Evolutionary conservation across 2,888 invertebrate species (phyloP).

Genomic region (Helleia helle): DNA sequence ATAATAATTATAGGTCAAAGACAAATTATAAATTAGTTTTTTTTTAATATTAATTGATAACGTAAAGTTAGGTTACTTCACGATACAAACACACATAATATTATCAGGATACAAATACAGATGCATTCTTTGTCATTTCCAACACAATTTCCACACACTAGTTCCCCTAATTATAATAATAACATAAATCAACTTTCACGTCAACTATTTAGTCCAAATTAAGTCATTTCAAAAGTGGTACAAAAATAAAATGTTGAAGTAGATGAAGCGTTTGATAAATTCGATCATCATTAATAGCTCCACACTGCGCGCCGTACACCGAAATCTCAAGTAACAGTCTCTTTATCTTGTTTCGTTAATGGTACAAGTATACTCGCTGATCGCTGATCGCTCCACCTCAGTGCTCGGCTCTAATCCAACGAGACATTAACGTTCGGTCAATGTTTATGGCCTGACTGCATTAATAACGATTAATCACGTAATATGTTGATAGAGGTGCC

Average conservation of each 20-base stretch:
- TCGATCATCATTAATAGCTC: slow-evolving; percentile 2
- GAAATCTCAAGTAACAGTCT: slow-evolving; percentile 9
- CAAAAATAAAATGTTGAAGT: slow-evolving; percentile 2
- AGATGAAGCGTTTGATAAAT: slow-evolving; percentile 3
- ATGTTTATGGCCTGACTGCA: slow-evolving; percentile 38
- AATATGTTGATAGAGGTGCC: slow-evolving; percentile 38
- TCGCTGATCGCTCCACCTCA: slow-evolving; percentile 28
- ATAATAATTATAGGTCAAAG: too few relatives aligned
- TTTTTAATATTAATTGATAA: too few relatives aligned
- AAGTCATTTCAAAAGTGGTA: slow-evolving; percentile 1
- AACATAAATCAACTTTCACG: too few relatives aligned
- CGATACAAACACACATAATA: too few relatives aligned
- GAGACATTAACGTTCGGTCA: slow-evolving; percentile 42
- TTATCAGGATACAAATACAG: too few relatives aligned
- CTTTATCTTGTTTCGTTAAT: slow-evolving; percentile 15
- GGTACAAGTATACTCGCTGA: slow-evolving; percentile 15
- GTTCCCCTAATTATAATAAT: too few relatives aligned
- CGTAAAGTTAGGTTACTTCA: too few relatives aligned
- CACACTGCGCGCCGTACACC: slow-evolving; percentile 3
- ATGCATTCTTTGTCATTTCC: too few relatives aligned
- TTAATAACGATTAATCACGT: slow-evolving; percentile 53
- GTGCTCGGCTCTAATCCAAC: slow-evolving; percentile 38
- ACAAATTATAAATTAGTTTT: too few relatives aligned
- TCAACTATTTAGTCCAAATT: too few relatives aligned
- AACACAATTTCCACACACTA: too few relatives aligned